phyloP scores from a whole-genome alignment of 2,113 vertebrate species.

The Panthera uncia region DNA sequence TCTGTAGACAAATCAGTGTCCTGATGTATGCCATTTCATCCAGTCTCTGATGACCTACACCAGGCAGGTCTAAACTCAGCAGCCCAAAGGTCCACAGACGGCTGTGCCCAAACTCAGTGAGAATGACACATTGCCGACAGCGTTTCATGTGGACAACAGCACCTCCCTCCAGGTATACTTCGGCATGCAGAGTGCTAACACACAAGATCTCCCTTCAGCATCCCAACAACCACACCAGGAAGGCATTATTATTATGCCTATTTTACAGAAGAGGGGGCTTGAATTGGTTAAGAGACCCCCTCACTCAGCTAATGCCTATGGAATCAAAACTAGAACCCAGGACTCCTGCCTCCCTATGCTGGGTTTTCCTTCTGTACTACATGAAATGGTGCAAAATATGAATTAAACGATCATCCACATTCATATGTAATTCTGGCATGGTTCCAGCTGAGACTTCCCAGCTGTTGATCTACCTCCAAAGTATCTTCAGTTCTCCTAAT shows the following conservation, averaged over 20 bases:
- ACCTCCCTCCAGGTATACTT: not conserved
- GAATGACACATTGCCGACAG: fast-evolving
- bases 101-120: not conserved
- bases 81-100: not conserved
- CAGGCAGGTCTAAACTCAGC: not conserved
- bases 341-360: not conserved
- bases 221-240: not conserved
- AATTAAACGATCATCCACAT: not conserved
- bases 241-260: not conserved
- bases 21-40: not conserved
- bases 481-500: not conserved
- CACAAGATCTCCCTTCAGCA: not conserved
- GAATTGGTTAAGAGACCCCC: not conserved
- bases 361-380: not conserved
- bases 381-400: not conserved
- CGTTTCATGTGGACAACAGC: fast-evolving
- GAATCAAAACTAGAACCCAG: not conserved
- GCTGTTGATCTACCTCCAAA: not conserved
- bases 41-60: not conserved
- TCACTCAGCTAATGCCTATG: not conserved
- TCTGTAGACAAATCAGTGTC: not conserved
- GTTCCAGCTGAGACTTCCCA: not conserved
- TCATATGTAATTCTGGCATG: not conserved
- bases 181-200: not conserved
- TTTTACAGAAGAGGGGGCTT: not conserved